phyloP scores from a whole-genome alignment of 2,888 invertebrate genomes.

The Cephus nigrinus region DNA sequence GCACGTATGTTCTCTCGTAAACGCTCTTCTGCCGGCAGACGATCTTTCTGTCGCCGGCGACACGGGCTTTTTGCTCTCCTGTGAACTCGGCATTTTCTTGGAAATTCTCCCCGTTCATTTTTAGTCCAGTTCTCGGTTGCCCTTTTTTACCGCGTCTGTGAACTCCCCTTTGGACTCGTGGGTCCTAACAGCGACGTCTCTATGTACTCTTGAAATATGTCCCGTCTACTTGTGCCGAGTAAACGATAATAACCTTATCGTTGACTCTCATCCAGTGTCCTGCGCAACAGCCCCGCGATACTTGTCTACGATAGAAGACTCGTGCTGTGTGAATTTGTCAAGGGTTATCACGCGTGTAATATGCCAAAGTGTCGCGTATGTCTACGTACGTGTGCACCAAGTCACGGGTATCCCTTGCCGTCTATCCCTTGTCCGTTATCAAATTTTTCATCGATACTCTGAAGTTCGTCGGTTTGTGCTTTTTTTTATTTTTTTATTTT shows the following conservation, averaged over 20 bases:
- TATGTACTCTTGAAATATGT: not conserved
- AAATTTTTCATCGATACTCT: conserved; percentile 4
- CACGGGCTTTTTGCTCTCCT: not conserved
- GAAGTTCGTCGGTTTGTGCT: not conserved
- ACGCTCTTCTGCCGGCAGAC: not conserved
- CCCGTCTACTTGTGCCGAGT: not conserved
- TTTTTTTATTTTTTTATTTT: not conserved
- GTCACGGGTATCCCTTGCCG: conserved; percentile 16
- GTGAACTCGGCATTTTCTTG: not conserved
- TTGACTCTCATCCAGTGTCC: not conserved
- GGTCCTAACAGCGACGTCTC: not conserved
- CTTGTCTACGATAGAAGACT: conserved; percentile 29
- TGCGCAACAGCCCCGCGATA: not conserved
- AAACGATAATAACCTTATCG: not conserved
- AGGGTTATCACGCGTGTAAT: conserved; percentile 39
- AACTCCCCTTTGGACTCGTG: not conserved
- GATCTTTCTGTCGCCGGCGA: not conserved
- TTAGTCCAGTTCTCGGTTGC: not conserved
- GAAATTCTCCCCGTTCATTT: not conserved
- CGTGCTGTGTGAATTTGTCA: conserved; percentile 26
- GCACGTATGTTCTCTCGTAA: not conserved
- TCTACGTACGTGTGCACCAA: not conserved
- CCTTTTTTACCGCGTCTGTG: not conserved
- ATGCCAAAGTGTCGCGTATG: not conserved
- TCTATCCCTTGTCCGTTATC: conserved; percentile 11